Conservation (phyloP, 2,797 vertebrate species). For the Todus mexicanus region DNA sequence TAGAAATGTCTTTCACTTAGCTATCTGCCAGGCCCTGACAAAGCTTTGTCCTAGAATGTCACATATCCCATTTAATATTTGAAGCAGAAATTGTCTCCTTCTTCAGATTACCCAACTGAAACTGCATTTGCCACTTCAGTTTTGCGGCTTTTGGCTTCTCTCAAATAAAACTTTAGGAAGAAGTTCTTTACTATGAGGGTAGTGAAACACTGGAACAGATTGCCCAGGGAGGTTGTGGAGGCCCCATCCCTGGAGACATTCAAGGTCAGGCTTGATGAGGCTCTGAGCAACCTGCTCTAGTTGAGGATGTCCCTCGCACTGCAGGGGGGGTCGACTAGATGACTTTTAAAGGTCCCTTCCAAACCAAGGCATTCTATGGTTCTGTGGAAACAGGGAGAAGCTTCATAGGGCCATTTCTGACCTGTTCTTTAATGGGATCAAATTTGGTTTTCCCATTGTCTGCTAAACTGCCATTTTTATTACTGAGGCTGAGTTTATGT, state of each 20-base stretch:
- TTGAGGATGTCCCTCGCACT: too few species aligned
- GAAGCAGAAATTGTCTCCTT: not conserved
- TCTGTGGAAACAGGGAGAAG: not conserved
- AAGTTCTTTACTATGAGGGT: too few species aligned
- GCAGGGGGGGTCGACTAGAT: too few species aligned
- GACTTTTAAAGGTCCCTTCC: too few species aligned
- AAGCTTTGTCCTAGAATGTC: not conserved
- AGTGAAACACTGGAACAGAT: too few species aligned
- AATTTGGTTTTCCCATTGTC: not conserved
- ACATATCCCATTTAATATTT: not conserved
- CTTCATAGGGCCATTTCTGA: not conserved
- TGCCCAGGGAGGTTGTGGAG: too few species aligned
- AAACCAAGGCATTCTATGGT: too few species aligned
- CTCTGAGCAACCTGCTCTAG: too few species aligned
- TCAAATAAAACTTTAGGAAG: too few species aligned
- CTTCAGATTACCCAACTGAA: not conserved
- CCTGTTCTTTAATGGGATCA: not conserved
- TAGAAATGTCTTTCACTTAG: not conserved
- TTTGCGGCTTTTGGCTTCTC: not conserved
- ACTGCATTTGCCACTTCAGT: not conserved
- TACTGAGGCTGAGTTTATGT: constrained; percentile 26
- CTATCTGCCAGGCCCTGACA: not conserved
- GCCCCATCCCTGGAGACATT: too few species aligned
- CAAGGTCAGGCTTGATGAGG: too few species aligned
- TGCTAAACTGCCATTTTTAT: constrained; percentile 5